Evolutionary conservation across 1,140 invertebrate species (phyloP).

Genomic region (Heliconius melpomene): DNA sequence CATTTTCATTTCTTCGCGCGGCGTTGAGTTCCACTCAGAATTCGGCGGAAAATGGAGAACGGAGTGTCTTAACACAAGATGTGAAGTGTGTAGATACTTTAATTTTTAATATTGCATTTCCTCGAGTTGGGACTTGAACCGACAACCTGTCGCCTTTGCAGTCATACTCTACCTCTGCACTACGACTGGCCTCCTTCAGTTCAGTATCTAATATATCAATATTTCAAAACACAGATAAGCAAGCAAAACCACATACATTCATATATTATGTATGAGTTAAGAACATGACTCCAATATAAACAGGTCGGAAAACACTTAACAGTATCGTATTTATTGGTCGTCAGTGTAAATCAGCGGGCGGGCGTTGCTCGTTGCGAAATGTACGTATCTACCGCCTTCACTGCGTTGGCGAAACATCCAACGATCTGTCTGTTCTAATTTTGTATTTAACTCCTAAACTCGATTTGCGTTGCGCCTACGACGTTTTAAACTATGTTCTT

Average conservation of each 20-base stretch:
- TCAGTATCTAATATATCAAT: too few species aligned
- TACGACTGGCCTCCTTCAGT: too few species aligned
- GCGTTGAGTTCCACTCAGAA: too few species aligned
- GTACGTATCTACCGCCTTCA: background rate
- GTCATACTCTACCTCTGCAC: too few species aligned
- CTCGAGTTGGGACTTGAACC: too few species aligned
- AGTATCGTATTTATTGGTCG: conserved; percentile 26
- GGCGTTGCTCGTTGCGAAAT: conserved; percentile 23
- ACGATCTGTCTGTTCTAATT: background rate
- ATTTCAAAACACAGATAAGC: background rate
- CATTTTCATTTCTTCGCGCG: too few species aligned
- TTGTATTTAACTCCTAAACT: background rate
- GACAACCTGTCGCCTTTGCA: too few species aligned
- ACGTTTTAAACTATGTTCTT: background rate
- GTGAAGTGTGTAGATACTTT: too few species aligned
- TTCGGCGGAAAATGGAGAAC: too few species aligned
- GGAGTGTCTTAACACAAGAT: too few species aligned
- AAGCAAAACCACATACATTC: background rate
- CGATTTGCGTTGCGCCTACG: background rate
- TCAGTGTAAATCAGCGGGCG: conserved; percentile 25
- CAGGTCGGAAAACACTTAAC: conserved; percentile 14
- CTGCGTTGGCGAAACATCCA: conserved; percentile 26
- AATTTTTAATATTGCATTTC: too few species aligned
- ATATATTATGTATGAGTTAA: background rate
- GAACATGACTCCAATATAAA: conserved; percentile 10